Evolutionary conservation across 2,888 invertebrate species (phyloP), one percentile per base, ranked within the genome.

Genomic region (Andrena hattorfiana): DNA sequence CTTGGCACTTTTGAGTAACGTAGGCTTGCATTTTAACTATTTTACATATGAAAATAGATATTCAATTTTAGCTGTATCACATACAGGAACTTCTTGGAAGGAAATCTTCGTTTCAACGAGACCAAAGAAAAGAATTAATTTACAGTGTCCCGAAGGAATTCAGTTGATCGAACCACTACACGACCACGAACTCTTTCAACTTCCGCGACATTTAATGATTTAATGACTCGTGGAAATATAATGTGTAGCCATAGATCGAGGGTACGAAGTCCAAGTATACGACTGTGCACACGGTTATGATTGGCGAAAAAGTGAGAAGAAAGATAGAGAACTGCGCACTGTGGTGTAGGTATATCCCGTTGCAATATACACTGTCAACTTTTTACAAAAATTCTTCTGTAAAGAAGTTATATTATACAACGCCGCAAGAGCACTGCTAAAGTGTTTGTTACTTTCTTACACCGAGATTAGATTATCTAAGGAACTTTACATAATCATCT

Each of bases 241-340:
- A 28, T 7, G 8, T 1, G 32, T 51, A 75, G 49, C 64, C 4
- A 7, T 16, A 10, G 23, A 49, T 63, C 48, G 28, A 54, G 35
- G 2, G 74, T 68, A 10, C 78, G 56, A 77, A 78, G 78, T 78
- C 77, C 68, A 68, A n/a, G n/a, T 35, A 10, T 8, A 67, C 23
- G 35, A 72, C 56, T 59, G 56, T 35, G 10, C 20, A n/a, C 2
- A 63, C 42, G 26, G 49, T 48, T 10, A 32, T 0, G 42, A 56
- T 63, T 49, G 16, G 20, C 2, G 1, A n/a, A 70, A 10, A 20
- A 71, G 30, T 16, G 23, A 62, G 16, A 48, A 32, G 60, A 48
- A 48, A 30, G 30, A 10, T 16, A 59, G 28, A 20, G 51, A 42
- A 51, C 51, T 51, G 8, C 20, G 51, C 51, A 51, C 51, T 51